Base-by-base conservation (phyloP, 2,888 invertebrate genomes). In the Hypsopygia costalis region DNA sequence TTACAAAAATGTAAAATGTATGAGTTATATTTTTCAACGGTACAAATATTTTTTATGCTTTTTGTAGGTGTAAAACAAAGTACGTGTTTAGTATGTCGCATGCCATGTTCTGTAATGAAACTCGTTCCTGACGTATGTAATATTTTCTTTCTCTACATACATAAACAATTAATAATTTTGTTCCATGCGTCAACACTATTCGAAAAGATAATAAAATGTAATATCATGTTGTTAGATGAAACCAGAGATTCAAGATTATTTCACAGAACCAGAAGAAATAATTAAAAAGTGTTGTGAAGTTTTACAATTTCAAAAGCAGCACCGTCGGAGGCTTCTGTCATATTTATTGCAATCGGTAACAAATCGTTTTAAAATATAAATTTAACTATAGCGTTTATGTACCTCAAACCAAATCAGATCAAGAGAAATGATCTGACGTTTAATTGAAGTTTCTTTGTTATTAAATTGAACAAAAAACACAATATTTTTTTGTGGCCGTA, bases 341-440 rank as follows among this genome's bases (percentile, higher is more conserved):
- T 86, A 87, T 63, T 79, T 89, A 59, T 68, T 89, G 44, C 85
- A 86, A 62, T 83, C 89, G 69, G 89, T 89, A 68, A 68, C n/a
- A 58, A 56, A 4, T 7, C 12, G 11, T 40, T 34, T 33, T 34
- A n/a, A n/a, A n/a, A n/a, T n/a, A n/a, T n/a, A n/a, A n/a, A n/a
- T n/a, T n/a, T n/a, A n/a, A n/a, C n/a, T n/a, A n/a, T n/a, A n/a
- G n/a, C n/a, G n/a, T n/a, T n/a, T n/a, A n/a, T n/a, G n/a, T n/a
- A n/a, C n/a, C n/a, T n/a, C n/a, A n/a, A n/a, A n/a, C n/a, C n/a
- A n/a, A n/a, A n/a, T n/a, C n/a, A n/a, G n/a, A n/a, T n/a, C n/a
- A n/a, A n/a, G n/a, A n/a, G n/a, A n/a, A n/a, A n/a, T n/a, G n/a
- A n/a, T n/a, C n/a, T n/a, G n/a, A n/a, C n/a, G n/a, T n/a, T n/a